phyloP scores from a whole-genome alignment of 2,113 vertebrate species.

The Phoenicopterus ruber region DNA sequence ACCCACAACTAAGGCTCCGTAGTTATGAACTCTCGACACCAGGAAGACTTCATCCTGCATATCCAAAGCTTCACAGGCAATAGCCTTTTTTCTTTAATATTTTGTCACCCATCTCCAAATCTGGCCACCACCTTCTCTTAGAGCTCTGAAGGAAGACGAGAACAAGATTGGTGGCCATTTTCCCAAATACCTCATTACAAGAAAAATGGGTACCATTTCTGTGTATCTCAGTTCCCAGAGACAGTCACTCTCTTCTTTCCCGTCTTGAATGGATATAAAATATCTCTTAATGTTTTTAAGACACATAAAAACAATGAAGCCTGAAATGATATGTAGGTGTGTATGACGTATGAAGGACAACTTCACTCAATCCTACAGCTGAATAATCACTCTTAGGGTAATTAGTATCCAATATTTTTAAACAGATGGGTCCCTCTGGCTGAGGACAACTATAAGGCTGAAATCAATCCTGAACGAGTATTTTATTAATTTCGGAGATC shows the following conservation, averaged over 20 bases:
- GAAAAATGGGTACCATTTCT: neutral
- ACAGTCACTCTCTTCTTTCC: neutral
- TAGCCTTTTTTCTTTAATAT: neutral
- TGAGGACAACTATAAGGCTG: constrained; percentile 62
- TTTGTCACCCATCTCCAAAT: neutral
- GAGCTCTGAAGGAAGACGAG: neutral
- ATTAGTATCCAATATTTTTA: constrained; percentile 74
- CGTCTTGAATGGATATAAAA: neutral
- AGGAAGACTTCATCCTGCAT: neutral
- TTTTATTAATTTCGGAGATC: constrained; percentile 73
- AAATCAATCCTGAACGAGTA: constrained; percentile 74
- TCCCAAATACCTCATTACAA: neutral
- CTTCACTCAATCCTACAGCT: constrained; percentile 51
- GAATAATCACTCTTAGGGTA: constrained; percentile 48
- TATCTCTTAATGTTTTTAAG: neutral
- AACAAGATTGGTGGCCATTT: accelerated
- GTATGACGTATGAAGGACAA: constrained; percentile 31
- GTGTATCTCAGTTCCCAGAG: neutral
- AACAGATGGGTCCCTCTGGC: constrained; percentile 71
- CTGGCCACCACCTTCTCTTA: neutral
- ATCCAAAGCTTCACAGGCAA: neutral
- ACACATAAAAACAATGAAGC: constrained; percentile 45
- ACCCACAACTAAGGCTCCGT: neutral
- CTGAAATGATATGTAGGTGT: constrained; percentile 15
- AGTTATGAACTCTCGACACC: accelerated